Evolutionary conservation across 2,888 invertebrate species (phyloP), one percentile per base, ranked within the genome.

Genomic region (Autographa pulchrina): DNA sequence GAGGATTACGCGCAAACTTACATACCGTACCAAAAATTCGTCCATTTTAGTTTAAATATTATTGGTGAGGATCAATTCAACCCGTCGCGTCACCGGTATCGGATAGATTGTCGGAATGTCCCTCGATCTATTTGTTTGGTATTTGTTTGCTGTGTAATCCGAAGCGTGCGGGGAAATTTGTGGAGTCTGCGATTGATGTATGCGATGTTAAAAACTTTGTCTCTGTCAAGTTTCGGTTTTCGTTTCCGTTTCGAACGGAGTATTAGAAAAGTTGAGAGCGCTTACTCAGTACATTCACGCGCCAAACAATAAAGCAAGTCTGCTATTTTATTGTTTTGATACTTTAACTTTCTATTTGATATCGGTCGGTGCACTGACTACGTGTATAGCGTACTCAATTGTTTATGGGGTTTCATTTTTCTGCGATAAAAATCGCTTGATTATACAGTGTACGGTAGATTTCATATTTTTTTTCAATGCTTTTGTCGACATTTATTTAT

Each of bases 91-190:
- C 54, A 25, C 54, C 71, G 32, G 63, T 67, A 70, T 76, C 66
- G 61, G 76, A 79, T 78, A 76, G 75, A 83, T 81, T 77, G 76
- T 68, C 70, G 71, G 72, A 74, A 79, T 82, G 72, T 82, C 76
- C 68, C 72, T 64, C 67, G 66, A 78, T 74, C 78, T 71, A 74
- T 82, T 74, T 75, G 74, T 74, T 85, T 85, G 85, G 83, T 84
- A 83, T 86, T 86, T 85, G 85, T 88, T 89, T 86, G 84, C 85
- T 85, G 82, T 85, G 86, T 85, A 87, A 89, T 86, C 82, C 70
- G 81, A 85, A 85, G 70, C 82, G 80, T 80, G 74, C 83, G 74
- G 80, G 71, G 65, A 80, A 83, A 83, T 82, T 79, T 82, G 82
- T 77, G 77, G 81, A 73, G 76, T 75, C 76, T 62, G 68, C 78